A percentile compares a stretch with the other conserved stretches of the same genome.
Conservation (phyloP, 2,888 invertebrate genomes). For the Nebria brevicollis region DNA sequence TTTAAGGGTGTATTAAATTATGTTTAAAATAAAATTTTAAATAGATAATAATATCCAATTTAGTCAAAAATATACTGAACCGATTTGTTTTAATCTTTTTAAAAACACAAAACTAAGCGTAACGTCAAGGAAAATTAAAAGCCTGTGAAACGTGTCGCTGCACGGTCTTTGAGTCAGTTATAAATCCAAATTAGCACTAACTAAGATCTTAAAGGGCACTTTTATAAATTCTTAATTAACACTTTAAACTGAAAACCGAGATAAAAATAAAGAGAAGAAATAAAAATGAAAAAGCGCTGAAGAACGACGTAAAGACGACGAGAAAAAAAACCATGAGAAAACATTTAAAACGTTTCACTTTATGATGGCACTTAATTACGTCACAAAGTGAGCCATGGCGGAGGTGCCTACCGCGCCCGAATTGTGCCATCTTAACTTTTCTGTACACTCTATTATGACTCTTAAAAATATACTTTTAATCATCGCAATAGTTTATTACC, state of each 20-base stretch:
- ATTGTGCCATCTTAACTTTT: too few relatives aligned
- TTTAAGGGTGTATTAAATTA: too few relatives aligned
- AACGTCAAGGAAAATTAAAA: slow-evolving; percentile 29
- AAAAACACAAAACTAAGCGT: neutral
- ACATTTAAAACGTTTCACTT: slow-evolving; percentile 45
- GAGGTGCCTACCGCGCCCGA: too few relatives aligned
- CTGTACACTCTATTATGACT: too few relatives aligned
- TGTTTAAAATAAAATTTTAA: too few relatives aligned
- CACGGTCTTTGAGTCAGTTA: slow-evolving; percentile 42
- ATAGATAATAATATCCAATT: neutral
- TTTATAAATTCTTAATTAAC: slow-evolving; percentile 48
- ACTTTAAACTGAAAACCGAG: slow-evolving; percentile 47
- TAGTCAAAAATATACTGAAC: neutral
- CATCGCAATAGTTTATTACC: too few relatives aligned
- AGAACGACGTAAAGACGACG: neutral
- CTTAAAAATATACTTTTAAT: too few relatives aligned
- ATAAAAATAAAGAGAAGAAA: slow-evolving; percentile 45
- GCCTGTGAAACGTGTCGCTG: slow-evolving; percentile 36
- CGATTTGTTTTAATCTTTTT: neutral
- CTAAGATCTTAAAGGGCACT: slow-evolving; percentile 47
- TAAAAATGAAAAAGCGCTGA: slow-evolving; percentile 26
- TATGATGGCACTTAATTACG: slow-evolving; percentile 44
- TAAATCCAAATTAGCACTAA: slow-evolving; percentile 48
- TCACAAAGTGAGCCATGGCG: slow-evolving; percentile 15
- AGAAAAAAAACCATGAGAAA: neutral